Base-by-base conservation (phyloP, 2,797 vertebrate species). In the Balearica regulorum region DNA sequence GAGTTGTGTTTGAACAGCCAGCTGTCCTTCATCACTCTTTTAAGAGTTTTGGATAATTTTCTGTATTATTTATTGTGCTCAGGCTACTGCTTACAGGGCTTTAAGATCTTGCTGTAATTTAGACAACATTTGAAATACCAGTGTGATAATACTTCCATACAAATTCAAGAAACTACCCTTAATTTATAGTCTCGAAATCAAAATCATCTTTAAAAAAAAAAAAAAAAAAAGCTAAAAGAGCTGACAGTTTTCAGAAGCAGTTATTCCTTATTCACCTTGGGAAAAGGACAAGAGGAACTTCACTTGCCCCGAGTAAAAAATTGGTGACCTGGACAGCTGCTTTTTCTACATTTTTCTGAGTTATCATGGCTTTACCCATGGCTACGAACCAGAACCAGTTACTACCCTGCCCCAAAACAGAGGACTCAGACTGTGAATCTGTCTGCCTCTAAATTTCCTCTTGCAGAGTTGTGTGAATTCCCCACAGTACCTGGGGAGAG, bases 401-500 rank as follows among this genome's bases (percentile, higher is more conserved):
- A 48, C 13, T 16, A 29, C 20, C 6, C 25, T 66, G 46, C 24
- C 19, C 29, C 37, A 35, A 55, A 83, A 25, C 5, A 20, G 26
- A 70, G 20, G 12, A 37, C 8, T 70, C 28, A 11, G 33, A 24
- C 20, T 61, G 24, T 55, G 29, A 35, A 13, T 44, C 24, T 55
- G 12, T 44, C 24, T 55, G 12, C 29, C 35, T 51, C 41, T 65
- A 20, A 28, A 26, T 58, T 81, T 60, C 31, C 11, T 43, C 19
- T 70, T 33, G 44, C 21, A 13, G 5, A 51, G 18, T 21, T 41
- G 21, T 62, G 22, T 33, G 48, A 82, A 46, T 61, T 76, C 21
- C 24, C 31, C 6, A 6, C 0, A 0, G 24, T 49, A n/a, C 16
- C 7, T 18, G 8, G 14, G 5, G 19, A 89, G 58, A 37, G 8